A percentile compares a stretch with the other conserved stretches of the same genome.
phyloP scores from a whole-genome alignment of 2,888 invertebrate species.

The Melitaea athalia region DNA sequence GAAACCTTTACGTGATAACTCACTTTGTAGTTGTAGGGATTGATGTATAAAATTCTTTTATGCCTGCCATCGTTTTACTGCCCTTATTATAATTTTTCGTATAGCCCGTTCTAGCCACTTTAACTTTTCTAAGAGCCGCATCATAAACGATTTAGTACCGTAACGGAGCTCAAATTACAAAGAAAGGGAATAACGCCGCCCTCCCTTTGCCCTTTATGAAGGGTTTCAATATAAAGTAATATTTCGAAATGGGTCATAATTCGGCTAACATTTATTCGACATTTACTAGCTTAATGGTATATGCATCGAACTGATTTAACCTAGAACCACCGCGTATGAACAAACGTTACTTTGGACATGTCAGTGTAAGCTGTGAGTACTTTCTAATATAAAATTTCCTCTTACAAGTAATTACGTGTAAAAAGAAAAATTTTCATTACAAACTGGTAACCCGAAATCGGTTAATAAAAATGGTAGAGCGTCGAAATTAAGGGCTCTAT shows the following conservation, averaged over 20 bases:
- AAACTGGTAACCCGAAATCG: slow-evolving; percentile 36
- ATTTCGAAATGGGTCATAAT: slow-evolving; percentile 70
- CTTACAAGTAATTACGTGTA: slow-evolving; percentile 15
- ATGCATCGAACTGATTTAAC: slow-evolving; percentile 36
- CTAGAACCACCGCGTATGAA: slow-evolving; percentile 30
- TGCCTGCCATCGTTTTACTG: slow-evolving; percentile 29
- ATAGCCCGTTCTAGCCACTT: slow-evolving; percentile 61
- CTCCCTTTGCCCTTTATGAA: slow-evolving; percentile 75
- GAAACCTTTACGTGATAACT: slow-evolving; percentile 20
- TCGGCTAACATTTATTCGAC: slow-evolving; percentile 75
- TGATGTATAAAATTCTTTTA: slow-evolving; percentile 35
- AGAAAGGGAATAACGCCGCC: slow-evolving; percentile 69
- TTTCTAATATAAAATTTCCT: too few relatives aligned
- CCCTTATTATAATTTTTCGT: slow-evolving; percentile 41
- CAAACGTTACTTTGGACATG: slow-evolving; percentile 30
- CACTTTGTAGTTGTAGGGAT: slow-evolving; percentile 22
- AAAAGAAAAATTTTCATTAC: slow-evolving; percentile 1
- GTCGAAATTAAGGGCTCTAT: slow-evolving; percentile 78
- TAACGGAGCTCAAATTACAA: slow-evolving; percentile 76
- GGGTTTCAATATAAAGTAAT: slow-evolving; percentile 71
- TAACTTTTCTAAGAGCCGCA: slow-evolving; percentile 74
- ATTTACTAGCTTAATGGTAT: slow-evolving; percentile 43
- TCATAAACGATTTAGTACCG: slow-evolving; percentile 77
- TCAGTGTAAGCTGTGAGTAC: slow-evolving; percentile 31
- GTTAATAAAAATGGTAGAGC: slow-evolving; percentile 79